These are phyloP conservation scores for Oedothorax gibbosus DNA, from an alignment of 1,140 invertebrate species.

Conservation along the genomic window DNA sequence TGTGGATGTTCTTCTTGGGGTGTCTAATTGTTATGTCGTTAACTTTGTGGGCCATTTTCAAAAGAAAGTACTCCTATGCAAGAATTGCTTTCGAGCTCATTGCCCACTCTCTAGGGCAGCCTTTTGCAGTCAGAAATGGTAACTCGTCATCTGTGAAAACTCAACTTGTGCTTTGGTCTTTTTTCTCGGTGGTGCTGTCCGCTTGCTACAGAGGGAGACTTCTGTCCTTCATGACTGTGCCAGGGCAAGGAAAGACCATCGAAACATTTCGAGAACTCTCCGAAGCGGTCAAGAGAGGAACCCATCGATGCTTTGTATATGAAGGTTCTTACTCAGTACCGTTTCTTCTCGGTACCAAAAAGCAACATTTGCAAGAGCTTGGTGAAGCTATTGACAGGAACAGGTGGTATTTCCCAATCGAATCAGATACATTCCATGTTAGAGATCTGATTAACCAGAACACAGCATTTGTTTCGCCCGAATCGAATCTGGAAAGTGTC, in stretches of 20 bases:
- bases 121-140: not conserved
- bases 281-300: not conserved
- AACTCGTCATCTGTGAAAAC: not conserved
- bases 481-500: no score
- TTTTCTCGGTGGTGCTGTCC: conserved; percentile 1
- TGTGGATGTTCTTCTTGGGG: conserved; percentile 4
- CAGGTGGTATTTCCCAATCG: not conserved
- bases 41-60: not conserved
- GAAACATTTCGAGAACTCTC: not conserved
- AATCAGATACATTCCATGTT: no score
- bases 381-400: conserved; percentile 15
- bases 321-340: not conserved
- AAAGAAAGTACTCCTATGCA: not conserved
- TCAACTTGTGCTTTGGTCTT: not conserved
- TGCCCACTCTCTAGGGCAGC: not conserved
- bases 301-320: conserved; percentile 1
- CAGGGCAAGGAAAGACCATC: not conserved
- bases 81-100: not conserved
- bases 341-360: not conserved
- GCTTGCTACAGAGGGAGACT: conserved; percentile 10
- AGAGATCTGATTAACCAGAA: no score
- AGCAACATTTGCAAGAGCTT: not conserved
- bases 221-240: conserved; percentile 12
- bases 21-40: not conserved
- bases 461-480: no score